phyloP scores from a whole-genome alignment of 2,797 vertebrate genomes.

The Phaenicophaeus curvirostris region DNA sequence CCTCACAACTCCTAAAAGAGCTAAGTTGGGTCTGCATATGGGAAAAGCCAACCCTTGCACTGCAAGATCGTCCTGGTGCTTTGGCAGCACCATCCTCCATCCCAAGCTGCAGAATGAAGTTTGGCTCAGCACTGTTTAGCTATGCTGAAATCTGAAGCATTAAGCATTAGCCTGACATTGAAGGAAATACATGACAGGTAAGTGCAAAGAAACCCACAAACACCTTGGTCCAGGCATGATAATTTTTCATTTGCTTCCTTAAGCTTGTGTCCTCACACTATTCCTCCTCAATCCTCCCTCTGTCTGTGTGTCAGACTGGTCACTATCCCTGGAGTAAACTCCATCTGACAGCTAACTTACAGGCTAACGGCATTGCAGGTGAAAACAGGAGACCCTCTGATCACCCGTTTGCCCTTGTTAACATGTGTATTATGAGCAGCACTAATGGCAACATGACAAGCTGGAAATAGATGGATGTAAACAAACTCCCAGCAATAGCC shows the following conservation, averaged over 20 bases:
- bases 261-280: background rate
- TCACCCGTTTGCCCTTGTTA: constrained; percentile 46
- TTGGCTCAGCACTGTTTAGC: background rate
- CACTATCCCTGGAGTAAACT: background rate
- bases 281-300: background rate
- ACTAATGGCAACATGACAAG: constrained; percentile 54
- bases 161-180: background rate
- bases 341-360: constrained; percentile 16
- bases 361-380: background rate
- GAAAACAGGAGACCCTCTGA: background rate
- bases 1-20: background rate
- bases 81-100: background rate
- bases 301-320: background rate
- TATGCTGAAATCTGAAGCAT: background rate
- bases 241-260: background rate
- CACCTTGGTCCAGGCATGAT: background rate
- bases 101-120: background rate
- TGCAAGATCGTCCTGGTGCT: background rate
- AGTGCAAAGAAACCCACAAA: background rate
- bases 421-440: constrained; percentile 48
- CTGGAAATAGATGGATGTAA: constrained; percentile 37
- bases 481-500: constrained; percentile 16
- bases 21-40: background rate
- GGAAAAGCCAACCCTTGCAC: background rate
- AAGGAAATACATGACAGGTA: background rate